phyloP scores from a whole-genome alignment of 2,113 vertebrate species.

The Bagarius yarrelli region DNA sequence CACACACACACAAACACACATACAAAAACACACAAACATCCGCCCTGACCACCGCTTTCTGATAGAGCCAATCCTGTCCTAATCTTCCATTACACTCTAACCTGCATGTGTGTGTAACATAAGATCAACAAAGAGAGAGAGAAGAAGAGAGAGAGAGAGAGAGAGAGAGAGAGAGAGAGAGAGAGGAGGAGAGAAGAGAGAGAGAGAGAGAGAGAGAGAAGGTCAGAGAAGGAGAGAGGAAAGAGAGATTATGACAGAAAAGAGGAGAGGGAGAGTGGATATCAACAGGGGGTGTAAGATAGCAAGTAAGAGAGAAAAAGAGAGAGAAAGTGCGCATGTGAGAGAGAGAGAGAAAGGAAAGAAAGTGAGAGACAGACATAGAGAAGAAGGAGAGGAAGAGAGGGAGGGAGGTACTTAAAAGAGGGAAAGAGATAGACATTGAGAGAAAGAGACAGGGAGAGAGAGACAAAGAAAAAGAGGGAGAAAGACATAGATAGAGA shows the following conservation, averaged over 20 bases:
- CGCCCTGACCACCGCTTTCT: not conserved
- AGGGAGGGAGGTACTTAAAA: not conserved
- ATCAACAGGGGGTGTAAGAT: no score
- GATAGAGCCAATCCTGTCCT: not conserved
- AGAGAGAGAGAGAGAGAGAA: slow-evolving; percentile 10
- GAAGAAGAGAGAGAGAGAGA: not conserved
- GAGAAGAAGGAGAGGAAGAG: slow-evolving; percentile 35
- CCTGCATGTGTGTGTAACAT: not conserved
- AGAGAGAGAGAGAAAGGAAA: not conserved
- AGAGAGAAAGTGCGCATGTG: no score
- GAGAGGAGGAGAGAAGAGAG: slow-evolving; percentile 9
- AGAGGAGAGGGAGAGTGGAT: no score
- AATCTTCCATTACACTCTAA: not conserved
- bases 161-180: slow-evolving; percentile 18
- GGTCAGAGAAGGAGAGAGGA: no score
- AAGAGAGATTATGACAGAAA: no score
- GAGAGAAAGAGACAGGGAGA: not conserved
- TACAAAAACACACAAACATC: not conserved
- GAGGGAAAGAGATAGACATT: no score
- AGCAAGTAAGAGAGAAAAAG: no score
- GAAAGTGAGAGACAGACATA: not conserved
- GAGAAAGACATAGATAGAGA: not conserved
- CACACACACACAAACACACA: no score
- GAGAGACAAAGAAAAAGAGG: not conserved
- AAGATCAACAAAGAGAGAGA: not conserved